These are phyloP conservation scores for Megastigmus dorsalis DNA, from an alignment of 2,888 invertebrate species.

Conservation along the genomic window DNA sequence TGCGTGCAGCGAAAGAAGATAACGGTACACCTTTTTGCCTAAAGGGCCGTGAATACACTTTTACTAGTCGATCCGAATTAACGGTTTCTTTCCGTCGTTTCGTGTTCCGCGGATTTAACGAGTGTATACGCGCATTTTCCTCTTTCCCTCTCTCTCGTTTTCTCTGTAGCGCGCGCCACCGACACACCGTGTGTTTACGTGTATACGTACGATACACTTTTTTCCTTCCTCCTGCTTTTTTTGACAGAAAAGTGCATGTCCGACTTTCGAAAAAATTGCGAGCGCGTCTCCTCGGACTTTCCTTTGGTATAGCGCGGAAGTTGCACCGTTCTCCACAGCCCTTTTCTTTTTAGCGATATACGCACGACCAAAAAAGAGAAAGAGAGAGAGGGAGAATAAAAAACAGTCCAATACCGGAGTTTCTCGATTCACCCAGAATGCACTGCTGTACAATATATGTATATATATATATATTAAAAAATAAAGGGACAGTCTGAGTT, in stretches of 20 bases:
- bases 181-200: conserved; percentile 62
- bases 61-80: conserved; percentile 59
- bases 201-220: neutral
- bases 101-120: conserved; percentile 50
- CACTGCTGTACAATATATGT: conserved; percentile 5
- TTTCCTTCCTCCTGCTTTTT: conserved; percentile 35
- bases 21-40: neutral
- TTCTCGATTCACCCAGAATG: conserved; percentile 22
- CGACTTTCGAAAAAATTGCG: conserved; percentile 41
- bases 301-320: neutral
- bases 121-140: neutral
- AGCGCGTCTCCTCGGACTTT: conserved; percentile 4
- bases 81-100: conserved; percentile 65
- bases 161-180: neutral
- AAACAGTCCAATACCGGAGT: conserved; percentile 34
- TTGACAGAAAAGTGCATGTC: conserved; percentile 37
- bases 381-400: conserved; percentile 10
- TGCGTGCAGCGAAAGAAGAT: neutral
- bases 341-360: conserved; percentile 8
- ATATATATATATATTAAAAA: neutral
- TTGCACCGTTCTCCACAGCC: neutral
- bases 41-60: conserved; percentile 21
- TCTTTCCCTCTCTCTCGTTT: neutral
- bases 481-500: neutral
- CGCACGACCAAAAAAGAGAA: neutral